Evolutionary conservation across 2,888 invertebrate species (phyloP), one percentile per base, ranked within the genome.

Genomic region (Eristalis intricaria): DNA sequence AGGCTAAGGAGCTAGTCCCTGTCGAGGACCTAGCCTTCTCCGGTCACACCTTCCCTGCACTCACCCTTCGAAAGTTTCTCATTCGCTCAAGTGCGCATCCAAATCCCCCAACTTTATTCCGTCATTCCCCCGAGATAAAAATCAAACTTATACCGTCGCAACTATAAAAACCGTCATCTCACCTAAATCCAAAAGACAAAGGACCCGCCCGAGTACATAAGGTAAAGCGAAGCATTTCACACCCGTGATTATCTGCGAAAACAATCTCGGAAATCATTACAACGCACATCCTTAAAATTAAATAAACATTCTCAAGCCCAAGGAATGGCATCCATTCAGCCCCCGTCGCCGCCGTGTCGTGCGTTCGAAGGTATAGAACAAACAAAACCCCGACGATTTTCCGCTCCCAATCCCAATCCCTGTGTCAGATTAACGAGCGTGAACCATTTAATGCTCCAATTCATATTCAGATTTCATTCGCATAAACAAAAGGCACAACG

Each of bases 371-470:
- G 79, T 73, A 23, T 79, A 84, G 84, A 87, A 87, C 87, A 87
- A 87, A 87, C 87, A 87, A 79, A 84, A 80, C 58, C 83, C 64
- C 64, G 63, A 61, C 63, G 66, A 50, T 74, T 66, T 65, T 29
- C 40, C 43, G 50, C 84, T 79, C 79, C 84, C 80, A 87, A 87
- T 73, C 63, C 78, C 56, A 87, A 87, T 73, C 63, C 78, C 56
- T 8, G 19, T 19, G 68, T 71, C 83, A 84, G 87, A 84, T 87
- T 87, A 87, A 87, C 87, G 84, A 87, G 84, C 87, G 87, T 87
- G 87, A 87, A 87, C 87, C 87, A 87, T 87, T 87, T 87, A 87
- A 87, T 87, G 87, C 87, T 87, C 87, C 87, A 87, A 87, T 87
- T 87, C 87, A 87, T 87, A 87, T 87, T 87, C 87, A 87, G 87